Evolutionary conservation across 2,113 vertebrate genomes (phyloP), one percentile per base, ranked within the genome.

Genomic region (Caranx ignobilis): DNA sequence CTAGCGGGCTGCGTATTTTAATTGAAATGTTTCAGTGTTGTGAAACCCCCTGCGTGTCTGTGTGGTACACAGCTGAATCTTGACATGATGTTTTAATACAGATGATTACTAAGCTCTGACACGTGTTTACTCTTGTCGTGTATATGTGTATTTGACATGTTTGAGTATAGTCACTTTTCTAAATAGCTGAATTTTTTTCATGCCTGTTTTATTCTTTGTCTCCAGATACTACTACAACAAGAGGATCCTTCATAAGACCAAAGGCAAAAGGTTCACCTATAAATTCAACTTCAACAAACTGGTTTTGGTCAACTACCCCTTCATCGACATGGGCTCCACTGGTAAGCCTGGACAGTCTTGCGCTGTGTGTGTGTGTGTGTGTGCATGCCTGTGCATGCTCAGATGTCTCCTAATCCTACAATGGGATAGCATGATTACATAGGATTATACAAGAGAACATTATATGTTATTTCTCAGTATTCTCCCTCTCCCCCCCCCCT

Each of bases 231-330:
- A 98, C 88, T 97, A 98, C 89, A 98, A 98, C 92, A 98, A 98
- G 88, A 94, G 97, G 78, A 98, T 98, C 86, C 95, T 98, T 7
- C 96, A 98, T 80, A 98, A 98, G 92, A 98, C 97, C 77, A 98
- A 98, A 91, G 97, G 97, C 18, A 98, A 98, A 87, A 93, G 97
- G 60, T 98, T 98, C 91, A 98, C 97, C 84, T 98, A 98, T 87
- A 98, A 98, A 84, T 97, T 98, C 89, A 98, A 98, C 93, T 97
- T 97, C 92, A 98, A 97, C 89, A 97, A 98, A 87, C 90, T 97
- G 93, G 96, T 98, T 84, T 93, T 98, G 89, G 97, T 98, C 84
- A 98, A 98, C 91, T 98, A 97, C 77, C 97, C 96, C n/a, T 97
- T 97, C 87, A 97, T 97, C 0, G 96, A 97, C 65, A 96, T 97